Conservation (phyloP, 2,888 invertebrate genomes). For the Ochropacha duplaris region DNA sequence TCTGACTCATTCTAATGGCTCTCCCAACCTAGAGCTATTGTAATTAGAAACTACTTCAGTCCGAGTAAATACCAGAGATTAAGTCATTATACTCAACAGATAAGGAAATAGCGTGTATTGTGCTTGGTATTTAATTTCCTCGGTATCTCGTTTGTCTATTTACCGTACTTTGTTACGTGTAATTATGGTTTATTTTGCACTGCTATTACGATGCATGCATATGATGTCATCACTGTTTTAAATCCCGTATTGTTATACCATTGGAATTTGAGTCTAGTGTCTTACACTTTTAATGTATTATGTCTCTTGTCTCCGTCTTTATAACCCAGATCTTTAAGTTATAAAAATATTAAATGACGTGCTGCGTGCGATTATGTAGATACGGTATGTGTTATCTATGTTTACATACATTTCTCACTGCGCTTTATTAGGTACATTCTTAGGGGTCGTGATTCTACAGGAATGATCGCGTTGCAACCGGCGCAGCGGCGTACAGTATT, state of each 20-base stretch:
- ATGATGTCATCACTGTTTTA: conserved; percentile 4
- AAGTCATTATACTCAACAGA: not conserved
- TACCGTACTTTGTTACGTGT: conserved; percentile 4
- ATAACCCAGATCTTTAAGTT: conserved; percentile 39
- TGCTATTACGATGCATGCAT: conserved; percentile 7
- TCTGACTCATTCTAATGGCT: too few species aligned
- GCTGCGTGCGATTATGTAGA: conserved; percentile 24
- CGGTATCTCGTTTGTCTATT: not conserved
- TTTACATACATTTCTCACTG: conserved; percentile 19
- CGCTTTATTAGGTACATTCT: conserved; percentile 11
- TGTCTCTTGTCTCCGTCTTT: conserved; percentile 9
- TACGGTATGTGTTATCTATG: conserved; percentile 22
- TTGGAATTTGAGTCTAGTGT: not conserved
- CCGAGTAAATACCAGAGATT: not conserved
- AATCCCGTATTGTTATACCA: not conserved
- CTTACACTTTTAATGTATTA: too few species aligned
- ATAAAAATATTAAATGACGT: conserved; percentile 19
- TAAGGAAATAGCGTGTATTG: not conserved
- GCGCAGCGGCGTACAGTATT: not conserved
- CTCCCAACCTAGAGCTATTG: not conserved
- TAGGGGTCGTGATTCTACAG: conserved; percentile 17
- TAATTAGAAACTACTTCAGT: not conserved
- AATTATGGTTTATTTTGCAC: conserved; percentile 28
- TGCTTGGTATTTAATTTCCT: not conserved
- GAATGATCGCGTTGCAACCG: conserved; percentile 9